Percentiles rank a stretch among this genome's conserved stretches.
These are phyloP conservation scores for Rana temporaria DNA, from an alignment of 2,113 vertebrate species.

Conservation along the genomic window DNA sequence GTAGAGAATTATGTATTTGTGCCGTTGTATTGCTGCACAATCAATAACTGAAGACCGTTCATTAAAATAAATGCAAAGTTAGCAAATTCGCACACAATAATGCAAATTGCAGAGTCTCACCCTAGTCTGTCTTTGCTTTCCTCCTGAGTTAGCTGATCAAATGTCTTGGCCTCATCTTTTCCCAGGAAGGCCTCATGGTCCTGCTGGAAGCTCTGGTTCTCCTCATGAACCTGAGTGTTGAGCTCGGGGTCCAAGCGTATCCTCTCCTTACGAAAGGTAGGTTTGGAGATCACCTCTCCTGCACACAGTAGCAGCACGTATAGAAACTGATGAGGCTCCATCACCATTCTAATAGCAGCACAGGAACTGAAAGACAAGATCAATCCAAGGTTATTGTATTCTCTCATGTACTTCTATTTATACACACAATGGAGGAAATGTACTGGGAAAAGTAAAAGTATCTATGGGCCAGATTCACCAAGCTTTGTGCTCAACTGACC, in stretches of 20 bases:
- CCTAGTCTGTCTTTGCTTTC: constrained; percentile 90
- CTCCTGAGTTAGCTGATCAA: constrained; percentile 92
- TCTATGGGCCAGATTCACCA: too few relatives aligned
- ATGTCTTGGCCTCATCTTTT: constrained; percentile 92
- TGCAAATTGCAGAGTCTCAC: constrained; percentile 70
- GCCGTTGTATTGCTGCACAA: too few relatives aligned
- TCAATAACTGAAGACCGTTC: too few relatives aligned
- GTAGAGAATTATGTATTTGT: too few relatives aligned
- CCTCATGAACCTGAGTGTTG: constrained; percentile 75
- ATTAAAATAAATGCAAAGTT: too few relatives aligned
- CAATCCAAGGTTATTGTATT: background rate
- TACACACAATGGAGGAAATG: background rate
- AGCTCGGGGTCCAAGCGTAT: constrained; percentile 80
- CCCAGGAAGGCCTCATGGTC: constrained; percentile 97
- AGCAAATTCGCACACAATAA: too few relatives aligned
- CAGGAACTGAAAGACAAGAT: background rate
- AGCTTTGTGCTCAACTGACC: too few relatives aligned
- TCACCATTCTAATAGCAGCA: constrained; percentile 51
- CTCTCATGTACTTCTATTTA: background rate
- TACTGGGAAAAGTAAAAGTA: too few relatives aligned
- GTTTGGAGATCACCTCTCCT: constrained; percentile 74
- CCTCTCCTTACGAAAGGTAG: constrained; percentile 86
- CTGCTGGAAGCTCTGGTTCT: constrained; percentile 88
- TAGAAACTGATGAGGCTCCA: constrained; percentile 67
- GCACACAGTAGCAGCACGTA: constrained; percentile 68